Conservation (phyloP, 2,888 invertebrate species). For the Deroplatys truncata region DNA sequence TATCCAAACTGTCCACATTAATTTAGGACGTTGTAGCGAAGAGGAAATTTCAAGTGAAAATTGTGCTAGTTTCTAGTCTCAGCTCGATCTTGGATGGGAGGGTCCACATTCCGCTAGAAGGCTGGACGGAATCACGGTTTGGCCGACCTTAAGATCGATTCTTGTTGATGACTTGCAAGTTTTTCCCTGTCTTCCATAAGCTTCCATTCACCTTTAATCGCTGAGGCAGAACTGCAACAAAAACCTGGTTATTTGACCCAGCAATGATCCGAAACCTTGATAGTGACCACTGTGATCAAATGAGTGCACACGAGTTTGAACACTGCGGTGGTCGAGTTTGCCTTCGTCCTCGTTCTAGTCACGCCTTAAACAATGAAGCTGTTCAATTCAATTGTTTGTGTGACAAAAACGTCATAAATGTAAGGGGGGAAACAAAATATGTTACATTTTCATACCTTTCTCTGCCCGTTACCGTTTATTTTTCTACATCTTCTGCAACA, state of each 20-base stretch:
- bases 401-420: no score
- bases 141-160: background rate
- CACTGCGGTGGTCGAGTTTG: background rate
- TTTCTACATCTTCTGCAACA: no score
- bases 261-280: background rate
- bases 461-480: no score
- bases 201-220: background rate
- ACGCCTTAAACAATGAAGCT: no score
- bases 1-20: no score
- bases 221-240: background rate
- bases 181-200: background rate
- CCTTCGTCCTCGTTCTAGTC: no score
- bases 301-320: background rate
- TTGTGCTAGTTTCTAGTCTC: no score
- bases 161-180: background rate
- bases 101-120: background rate
- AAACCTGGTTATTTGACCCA: background rate
- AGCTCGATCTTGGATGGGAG: background rate
- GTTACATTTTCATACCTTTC: no score
- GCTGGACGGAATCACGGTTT: background rate
- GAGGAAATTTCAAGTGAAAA: no score
- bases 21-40: no score
- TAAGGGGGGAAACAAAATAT: no score
- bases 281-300: background rate
- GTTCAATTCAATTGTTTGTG: no score